These are phyloP conservation scores for Heliconius cydno DNA, from an alignment of 2,888 invertebrate species.

Conservation along the genomic window DNA sequence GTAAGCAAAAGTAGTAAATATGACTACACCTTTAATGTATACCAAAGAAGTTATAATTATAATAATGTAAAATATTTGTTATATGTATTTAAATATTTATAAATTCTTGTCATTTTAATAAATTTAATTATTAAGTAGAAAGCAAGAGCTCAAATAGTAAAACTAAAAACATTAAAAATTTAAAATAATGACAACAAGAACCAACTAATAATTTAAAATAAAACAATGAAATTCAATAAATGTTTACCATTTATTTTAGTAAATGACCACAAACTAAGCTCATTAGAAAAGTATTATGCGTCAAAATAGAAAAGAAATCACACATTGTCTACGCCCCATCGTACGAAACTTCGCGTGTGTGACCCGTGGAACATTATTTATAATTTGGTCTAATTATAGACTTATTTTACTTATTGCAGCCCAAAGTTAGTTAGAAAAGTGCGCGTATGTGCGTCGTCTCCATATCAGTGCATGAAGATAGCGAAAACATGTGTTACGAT, in stretches of 20 bases:
- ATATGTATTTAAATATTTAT: neutral
- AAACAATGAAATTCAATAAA: slow-evolving; percentile 51
- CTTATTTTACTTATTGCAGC: slow-evolving; percentile 64
- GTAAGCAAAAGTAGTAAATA: neutral
- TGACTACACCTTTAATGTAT: neutral
- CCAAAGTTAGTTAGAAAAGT: slow-evolving; percentile 65
- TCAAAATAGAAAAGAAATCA: slow-evolving; percentile 61
- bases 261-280: slow-evolving; percentile 50
- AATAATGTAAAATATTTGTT: neutral
- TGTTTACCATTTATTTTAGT: neutral
- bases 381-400: slow-evolving; percentile 76
- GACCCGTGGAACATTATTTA: slow-evolving; percentile 72
- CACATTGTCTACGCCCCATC: slow-evolving; percentile 70
- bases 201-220: neutral
- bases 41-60: neutral
- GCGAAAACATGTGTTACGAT: slow-evolving; percentile 81
- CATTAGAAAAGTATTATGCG: slow-evolving; percentile 59
- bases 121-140: neutral
- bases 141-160: neutral
- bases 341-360: slow-evolving; percentile 78
- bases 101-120: neutral
- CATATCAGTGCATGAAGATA: slow-evolving; percentile 61
- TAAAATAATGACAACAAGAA: neutral
- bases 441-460: slow-evolving; percentile 62
- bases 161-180: neutral